Percentiles rank a stretch among this genome's conserved stretches.
phyloP scores from a whole-genome alignment of 1,140 invertebrate genomes.

The Bombus sylvicola region DNA sequence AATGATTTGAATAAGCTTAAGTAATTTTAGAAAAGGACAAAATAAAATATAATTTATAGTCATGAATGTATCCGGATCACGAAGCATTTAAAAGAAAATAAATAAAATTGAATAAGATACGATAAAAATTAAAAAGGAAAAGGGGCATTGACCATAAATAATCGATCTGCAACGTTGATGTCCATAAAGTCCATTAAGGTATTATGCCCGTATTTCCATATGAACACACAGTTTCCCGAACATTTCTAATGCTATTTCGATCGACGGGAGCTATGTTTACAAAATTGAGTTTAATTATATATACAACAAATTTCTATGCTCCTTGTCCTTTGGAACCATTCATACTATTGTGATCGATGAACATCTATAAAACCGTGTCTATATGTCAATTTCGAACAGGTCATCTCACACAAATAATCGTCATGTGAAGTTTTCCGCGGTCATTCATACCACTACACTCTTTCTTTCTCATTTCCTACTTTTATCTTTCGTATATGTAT shows the following conservation, averaged over 20 bases:
- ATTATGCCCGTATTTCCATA: neutral
- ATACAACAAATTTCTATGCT: slow-evolving; percentile 15
- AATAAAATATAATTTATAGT: no score
- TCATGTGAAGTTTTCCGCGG: accelerated
- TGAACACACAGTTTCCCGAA: neutral
- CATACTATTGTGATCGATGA: accelerated
- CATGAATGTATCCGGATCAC: accelerated
- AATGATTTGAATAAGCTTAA: accelerated
- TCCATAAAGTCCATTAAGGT: no score
- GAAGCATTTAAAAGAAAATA: neutral
- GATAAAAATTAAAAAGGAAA: no score
- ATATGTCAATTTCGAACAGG: accelerated
- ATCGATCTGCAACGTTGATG: neutral
- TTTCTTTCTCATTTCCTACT: neutral
- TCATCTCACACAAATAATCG: neutral
- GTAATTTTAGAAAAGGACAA: no score
- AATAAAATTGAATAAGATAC: neutral
- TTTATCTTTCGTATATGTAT: slow-evolving; percentile 8
- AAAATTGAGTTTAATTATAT: neutral
- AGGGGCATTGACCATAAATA: neutral
- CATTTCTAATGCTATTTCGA: accelerated
- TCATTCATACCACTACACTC: neutral
- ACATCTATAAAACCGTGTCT: no score
- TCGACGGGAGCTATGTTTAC: neutral
- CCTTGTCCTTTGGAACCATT: accelerated